These are phyloP conservation scores for Plotosus lineatus DNA, from an alignment of 2,113 vertebrate species.

Conservation along the genomic window DNA sequence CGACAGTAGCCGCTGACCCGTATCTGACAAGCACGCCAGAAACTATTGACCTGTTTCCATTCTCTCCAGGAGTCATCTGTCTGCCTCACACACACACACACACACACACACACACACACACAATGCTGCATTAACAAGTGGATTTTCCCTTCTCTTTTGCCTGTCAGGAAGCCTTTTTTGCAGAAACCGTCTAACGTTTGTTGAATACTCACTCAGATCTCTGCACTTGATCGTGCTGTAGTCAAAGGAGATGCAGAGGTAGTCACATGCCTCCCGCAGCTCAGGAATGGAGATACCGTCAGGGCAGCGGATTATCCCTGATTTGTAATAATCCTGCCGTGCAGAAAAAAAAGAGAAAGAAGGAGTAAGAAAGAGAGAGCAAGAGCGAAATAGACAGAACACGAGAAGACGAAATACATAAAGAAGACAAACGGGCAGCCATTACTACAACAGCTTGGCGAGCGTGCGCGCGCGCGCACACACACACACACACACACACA, in stretches of 20 bases:
- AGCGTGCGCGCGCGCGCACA: not conserved
- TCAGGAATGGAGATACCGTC: slow-evolving; percentile 99
- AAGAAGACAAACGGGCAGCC: slow-evolving; percentile 58
- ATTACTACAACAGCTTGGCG: slow-evolving; percentile 67
- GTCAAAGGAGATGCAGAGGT: slow-evolving; percentile 98
- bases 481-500: not conserved
- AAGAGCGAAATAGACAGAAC: not conserved
- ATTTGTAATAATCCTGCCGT: slow-evolving; percentile 98
- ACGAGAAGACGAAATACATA: too few species aligned
- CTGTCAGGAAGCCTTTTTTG: not conserved
- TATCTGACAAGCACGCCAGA: slow-evolving; percentile 7
- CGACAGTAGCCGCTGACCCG: not conserved
- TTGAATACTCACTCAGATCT: slow-evolving; percentile 94
- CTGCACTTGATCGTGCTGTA: slow-evolving; percentile 99
- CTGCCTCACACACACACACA: not conserved
- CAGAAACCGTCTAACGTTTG: not conserved
- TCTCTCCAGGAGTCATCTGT: not conserved
- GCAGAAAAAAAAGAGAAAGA: slow-evolving; percentile 40
- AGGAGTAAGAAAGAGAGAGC: not conserved
- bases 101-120: not conserved
- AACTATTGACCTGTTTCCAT: slow-evolving; percentile 67
- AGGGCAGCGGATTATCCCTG: slow-evolving; percentile 97
- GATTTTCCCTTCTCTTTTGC: not conserved
- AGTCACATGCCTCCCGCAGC: slow-evolving; percentile 97
- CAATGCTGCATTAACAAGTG: not conserved